Evolutionary conservation across 2,888 invertebrate species (phyloP).

Genomic region (Drosophila suboccidentalis): DNA sequence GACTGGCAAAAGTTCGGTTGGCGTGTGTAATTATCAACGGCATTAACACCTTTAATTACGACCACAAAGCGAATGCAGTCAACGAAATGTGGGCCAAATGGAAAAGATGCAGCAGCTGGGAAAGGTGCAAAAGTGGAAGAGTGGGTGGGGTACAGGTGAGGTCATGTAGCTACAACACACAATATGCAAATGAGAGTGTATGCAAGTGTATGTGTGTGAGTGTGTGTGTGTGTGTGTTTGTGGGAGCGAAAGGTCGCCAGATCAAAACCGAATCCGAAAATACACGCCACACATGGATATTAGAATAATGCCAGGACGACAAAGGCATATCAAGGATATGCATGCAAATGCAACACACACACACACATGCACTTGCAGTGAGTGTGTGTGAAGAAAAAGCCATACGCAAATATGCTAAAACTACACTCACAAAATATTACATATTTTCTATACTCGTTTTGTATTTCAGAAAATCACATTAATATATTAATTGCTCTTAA

Average conservation of each 20-base stretch:
- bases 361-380: conserved; percentile 12
- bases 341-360: conserved; percentile 54
- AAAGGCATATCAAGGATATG: conserved; percentile 62
- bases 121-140: not conserved
- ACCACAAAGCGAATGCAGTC: conserved; percentile 47
- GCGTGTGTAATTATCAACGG: conserved; percentile 74
- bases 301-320: conserved; percentile 72
- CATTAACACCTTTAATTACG: conserved; percentile 81
- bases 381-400: conserved; percentile 37
- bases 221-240: not conserved
- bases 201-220: not conserved
- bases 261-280: conserved; percentile 33
- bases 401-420: conserved; percentile 66
- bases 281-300: conserved; percentile 53
- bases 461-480: not conserved
- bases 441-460: not conserved
- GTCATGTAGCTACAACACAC: conserved; percentile 31
- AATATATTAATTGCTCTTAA: not conserved
- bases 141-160: conserved; percentile 11
- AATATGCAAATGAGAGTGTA: conserved; percentile 66
- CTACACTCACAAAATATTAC: conserved; percentile 8
- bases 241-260: conserved; percentile 24
- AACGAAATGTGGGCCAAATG: conserved; percentile 67
- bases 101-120: conserved; percentile 1
- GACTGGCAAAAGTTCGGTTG: conserved; percentile 22